Base-by-base conservation (phyloP, 2,888 invertebrate genomes). In the Myathropa florea region DNA sequence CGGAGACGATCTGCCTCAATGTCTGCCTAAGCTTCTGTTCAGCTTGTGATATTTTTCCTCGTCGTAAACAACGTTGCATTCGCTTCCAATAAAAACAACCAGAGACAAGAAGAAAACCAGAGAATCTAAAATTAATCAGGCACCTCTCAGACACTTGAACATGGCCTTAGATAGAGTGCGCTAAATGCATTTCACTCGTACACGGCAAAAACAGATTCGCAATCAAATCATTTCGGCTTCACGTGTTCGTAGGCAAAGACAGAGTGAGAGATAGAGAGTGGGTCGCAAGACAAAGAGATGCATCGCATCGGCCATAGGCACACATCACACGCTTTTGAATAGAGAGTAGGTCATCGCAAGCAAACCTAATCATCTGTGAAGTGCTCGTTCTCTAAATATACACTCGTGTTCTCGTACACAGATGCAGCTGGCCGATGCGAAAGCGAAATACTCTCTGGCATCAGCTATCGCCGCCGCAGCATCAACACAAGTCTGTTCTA, bases 291-390 rank as follows among this genome's bases (percentile, higher is more conserved):
- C 24, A n/a, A 67, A 64, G 67, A 65, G 53, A 64, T 64, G 60
- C 75, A 70, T 53, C 60, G 59, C 64, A 70, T 21, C 53, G n/a
- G n/a, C 67, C 39, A 67, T 53, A 36, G 71, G 55, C 46, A 46
- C 70, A 65, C 67, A 36, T 72, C 67, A 39, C 55, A 70, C 53
- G 28, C 39, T 46, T 6, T 18, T 46, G 46, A n/a, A 59, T 57
- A 59, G 64, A 85, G 72, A 82, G 82, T 82, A 82, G 85, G 85
- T 85, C 85, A 85, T 68, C 36, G 53, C 46, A 46, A 85, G 59
- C 68, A 28, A 55, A 82, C 73, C 85, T 73, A 78, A 68, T 85
- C 85, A 85, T 82, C 77, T 85, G 72, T 82, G 77, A 73, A 82
- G 77, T 70, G 60, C 72, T 77, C 65, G 39, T 46, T 10, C 76